Evolutionary conservation across 2,888 invertebrate genomes (phyloP), one percentile per base, ranked within the genome.

Genomic region (Morpho achilles): DNA sequence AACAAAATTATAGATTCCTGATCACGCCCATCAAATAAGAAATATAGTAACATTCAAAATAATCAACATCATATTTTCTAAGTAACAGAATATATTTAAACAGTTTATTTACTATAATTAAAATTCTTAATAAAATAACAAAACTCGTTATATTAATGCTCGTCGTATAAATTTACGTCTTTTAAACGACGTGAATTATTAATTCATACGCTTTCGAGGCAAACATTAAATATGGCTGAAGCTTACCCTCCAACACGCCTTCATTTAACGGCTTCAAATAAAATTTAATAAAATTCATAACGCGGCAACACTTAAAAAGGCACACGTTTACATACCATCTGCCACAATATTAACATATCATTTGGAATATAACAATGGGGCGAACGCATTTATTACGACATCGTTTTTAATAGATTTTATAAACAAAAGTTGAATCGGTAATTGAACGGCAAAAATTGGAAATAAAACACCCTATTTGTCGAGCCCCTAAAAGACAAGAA

Each of bases 271-370:
- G 63, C 64, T 59, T 58, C 56, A 66, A 66, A 67, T 67, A 57
- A 64, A 64, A 65, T 60, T 67, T 66, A 69, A 70, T 69, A 69
- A 70, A 67, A 67, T 66, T 63, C 62, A 61, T 61, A 47, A 59
- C 63, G 63, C 44, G 58, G 57, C 59, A 59, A 58, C 61, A 62
- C 59, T 63, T 59, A 57, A 57, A 61, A 57, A 61, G 50, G 57
- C 57, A 55, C 55, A 59, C 61, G 53, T 56, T 56, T 59, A 58
- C 54, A 69, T 69, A 67, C 62, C 70, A 78, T 71, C 69, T 68
- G 72, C 69, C 70, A 69, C 66, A 66, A 48, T 61, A 64, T 59
- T 61, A 64, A 61, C 63, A 61, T 63, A 54, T 57, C 61, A 49
- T 61, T 62, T 47, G 51, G 7, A 51, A 51, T 8, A 50, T 9